Evolutionary conservation across 2,888 invertebrate species (phyloP).

Genomic region (Danaus chrysippus): DNA sequence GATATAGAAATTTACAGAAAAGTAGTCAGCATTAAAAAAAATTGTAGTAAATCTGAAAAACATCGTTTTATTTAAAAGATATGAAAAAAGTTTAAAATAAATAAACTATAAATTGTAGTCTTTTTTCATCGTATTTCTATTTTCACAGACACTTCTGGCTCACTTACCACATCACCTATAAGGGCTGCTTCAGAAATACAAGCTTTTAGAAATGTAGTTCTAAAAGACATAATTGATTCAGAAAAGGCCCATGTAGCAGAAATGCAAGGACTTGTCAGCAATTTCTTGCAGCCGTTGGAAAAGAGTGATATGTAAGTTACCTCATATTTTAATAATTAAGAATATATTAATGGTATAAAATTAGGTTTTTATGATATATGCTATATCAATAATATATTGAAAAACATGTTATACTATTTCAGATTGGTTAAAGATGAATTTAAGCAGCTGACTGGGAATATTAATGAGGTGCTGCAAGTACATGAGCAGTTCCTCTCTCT

Average conservation of each 20-base stretch:
- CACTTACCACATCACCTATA: slow-evolving; percentile 82
- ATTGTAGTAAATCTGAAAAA: no score
- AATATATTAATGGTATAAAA: slow-evolving; percentile 3
- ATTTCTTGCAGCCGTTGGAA: slow-evolving; percentile 92
- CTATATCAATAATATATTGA: not conserved
- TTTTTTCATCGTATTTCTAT: no score
- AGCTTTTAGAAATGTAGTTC: slow-evolving; percentile 90
- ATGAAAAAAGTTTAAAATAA: no score
- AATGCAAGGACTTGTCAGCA: slow-evolving; percentile 89
- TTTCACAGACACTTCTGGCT: slow-evolving; percentile 72
- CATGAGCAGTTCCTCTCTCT: slow-evolving; percentile 89
- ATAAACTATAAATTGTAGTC: no score
- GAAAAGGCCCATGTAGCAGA: slow-evolving; percentile 95
- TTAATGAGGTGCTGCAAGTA: slow-evolving; percentile 90
- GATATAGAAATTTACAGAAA: no score
- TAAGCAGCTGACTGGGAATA: slow-evolving; percentile 91
- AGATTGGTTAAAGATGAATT: slow-evolving; percentile 93
- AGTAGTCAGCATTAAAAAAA: no score
- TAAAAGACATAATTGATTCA: slow-evolving; percentile 94
- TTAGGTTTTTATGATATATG: not conserved
- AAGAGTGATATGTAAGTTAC: slow-evolving; percentile 89
- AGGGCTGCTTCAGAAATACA: slow-evolving; percentile 84
- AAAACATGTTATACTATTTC: slow-evolving; percentile 37
- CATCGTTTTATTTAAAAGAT: no score
- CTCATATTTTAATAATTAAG: slow-evolving; percentile 4